These are phyloP conservation scores for Procambarus virginalis DNA, from an alignment of 1,140 invertebrate species.

Conservation along the genomic window DNA sequence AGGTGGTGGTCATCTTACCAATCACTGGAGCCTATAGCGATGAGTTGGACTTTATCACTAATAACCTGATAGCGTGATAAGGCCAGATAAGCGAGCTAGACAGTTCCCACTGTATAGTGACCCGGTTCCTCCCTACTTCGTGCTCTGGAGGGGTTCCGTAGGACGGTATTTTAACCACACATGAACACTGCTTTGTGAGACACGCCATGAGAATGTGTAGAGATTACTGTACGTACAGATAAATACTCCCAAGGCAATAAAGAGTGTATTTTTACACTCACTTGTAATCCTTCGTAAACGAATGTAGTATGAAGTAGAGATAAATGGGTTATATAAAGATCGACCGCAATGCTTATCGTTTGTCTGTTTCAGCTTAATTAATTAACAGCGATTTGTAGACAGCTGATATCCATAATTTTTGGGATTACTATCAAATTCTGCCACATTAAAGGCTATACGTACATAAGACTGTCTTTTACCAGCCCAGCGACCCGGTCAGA, in stretches of 20 bases:
- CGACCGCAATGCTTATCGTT: too few relatives aligned
- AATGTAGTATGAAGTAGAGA: neutral
- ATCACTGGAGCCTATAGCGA: constrained; percentile 37
- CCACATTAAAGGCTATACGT: too few relatives aligned
- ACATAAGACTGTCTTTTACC: too few relatives aligned
- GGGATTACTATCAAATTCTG: too few relatives aligned
- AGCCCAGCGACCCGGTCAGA: too few relatives aligned
- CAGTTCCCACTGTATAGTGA: neutral
- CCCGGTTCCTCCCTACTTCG: neutral
- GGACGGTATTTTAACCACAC: too few relatives aligned
- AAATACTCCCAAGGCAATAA: constrained; percentile 6
- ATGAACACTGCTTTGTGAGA: neutral
- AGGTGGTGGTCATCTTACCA: constrained; percentile 18
- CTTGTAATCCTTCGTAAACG: neutral
- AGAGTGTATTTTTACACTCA: neutral
- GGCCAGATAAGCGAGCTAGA: neutral
- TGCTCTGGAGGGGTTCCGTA: neutral
- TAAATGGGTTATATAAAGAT: too few relatives aligned
- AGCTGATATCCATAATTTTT: too few relatives aligned
- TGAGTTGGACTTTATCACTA: constrained; percentile 35
- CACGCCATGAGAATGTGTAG: neutral
- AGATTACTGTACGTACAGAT: neutral
- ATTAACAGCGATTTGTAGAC: too few relatives aligned
- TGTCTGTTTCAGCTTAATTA: too few relatives aligned
- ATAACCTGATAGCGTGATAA: constrained; percentile 40